Evolutionary conservation across 2,888 invertebrate species (phyloP).

Genomic region (Branchipolynoe longqiensis): DNA sequence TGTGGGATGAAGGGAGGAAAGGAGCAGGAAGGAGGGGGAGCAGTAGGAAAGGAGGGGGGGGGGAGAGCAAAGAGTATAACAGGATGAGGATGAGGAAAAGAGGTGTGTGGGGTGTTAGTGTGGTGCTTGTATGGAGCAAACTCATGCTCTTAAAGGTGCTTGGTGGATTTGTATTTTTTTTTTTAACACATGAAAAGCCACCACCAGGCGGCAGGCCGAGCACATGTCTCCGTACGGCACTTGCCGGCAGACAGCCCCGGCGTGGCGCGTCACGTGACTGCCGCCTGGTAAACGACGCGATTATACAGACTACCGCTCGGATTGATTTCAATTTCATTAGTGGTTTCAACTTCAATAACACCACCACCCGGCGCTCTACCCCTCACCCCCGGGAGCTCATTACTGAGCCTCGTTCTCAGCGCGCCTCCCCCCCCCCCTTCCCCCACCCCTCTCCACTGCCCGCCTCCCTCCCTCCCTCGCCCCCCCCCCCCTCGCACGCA

Average conservation of each 20-base stretch:
- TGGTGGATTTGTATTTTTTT: too few relatives aligned
- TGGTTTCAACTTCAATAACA: conserved; percentile 46
- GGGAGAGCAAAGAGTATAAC: too few relatives aligned
- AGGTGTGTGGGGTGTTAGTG: too few relatives aligned
- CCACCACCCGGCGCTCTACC: not conserved
- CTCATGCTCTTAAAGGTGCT: conserved; percentile 31
- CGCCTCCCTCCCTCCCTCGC: not conserved
- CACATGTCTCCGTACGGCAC: conserved; percentile 8
- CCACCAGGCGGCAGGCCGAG: not conserved
- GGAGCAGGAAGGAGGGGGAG: too few relatives aligned
- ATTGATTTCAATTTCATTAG: conserved; percentile 45
- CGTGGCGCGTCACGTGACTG: not conserved
- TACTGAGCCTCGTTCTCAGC: conserved; percentile 10
- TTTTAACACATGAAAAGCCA: too few relatives aligned
- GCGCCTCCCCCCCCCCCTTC: not conserved
- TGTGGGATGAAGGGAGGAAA: too few relatives aligned
- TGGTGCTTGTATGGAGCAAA: too few relatives aligned
- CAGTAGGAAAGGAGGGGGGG: too few relatives aligned
- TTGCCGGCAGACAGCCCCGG: not conserved
- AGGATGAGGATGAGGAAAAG: too few relatives aligned
- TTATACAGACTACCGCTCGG: conserved; percentile 19
- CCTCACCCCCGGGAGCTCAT: conserved; percentile 1
- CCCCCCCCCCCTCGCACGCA: not conserved
- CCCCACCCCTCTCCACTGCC: conserved; percentile 1
- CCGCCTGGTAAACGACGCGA: conserved; percentile 25